Conservation (phyloP, 2,888 invertebrate genomes). For the Pheosia tremula region DNA sequence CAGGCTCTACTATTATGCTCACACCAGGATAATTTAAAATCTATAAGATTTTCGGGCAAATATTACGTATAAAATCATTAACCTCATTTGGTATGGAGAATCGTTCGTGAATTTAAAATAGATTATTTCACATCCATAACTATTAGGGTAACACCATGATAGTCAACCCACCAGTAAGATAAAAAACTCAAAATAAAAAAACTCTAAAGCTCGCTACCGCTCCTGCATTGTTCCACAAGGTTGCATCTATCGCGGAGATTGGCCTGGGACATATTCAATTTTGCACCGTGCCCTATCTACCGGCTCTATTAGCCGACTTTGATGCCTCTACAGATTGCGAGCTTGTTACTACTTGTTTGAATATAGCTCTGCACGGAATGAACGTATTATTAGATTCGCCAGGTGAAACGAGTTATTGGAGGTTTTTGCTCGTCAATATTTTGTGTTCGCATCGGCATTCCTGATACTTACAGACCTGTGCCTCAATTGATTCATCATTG, state of each 20-base stretch:
- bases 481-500: not conserved
- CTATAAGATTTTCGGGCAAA: too few species aligned
- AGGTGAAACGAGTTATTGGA: conserved; percentile 21
- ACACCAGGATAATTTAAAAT: too few species aligned
- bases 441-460: not conserved
- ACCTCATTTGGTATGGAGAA: too few species aligned
- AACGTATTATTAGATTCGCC: conserved; percentile 23
- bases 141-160: too few species aligned
- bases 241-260: conserved; percentile 76
- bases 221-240: conserved; percentile 26
- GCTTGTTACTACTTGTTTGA: conserved; percentile 47
- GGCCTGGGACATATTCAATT: conserved; percentile 81
- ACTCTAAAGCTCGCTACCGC: conserved; percentile 18
- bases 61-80: too few species aligned
- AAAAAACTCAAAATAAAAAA: too few species aligned
- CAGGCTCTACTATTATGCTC: too few species aligned
- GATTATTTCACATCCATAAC: too few species aligned
- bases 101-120: too few species aligned
- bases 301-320: conserved; percentile 68
- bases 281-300: conserved; percentile 74
- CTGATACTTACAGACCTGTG: not conserved
- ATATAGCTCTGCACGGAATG: conserved; percentile 26
- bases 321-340: conserved; percentile 35
- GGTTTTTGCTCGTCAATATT: not conserved
- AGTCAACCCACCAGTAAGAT: too few species aligned